Base-by-base conservation (phyloP, 53 echinoderm and acorn worm genomes). In the Hippasteria phrygiana region DNA sequence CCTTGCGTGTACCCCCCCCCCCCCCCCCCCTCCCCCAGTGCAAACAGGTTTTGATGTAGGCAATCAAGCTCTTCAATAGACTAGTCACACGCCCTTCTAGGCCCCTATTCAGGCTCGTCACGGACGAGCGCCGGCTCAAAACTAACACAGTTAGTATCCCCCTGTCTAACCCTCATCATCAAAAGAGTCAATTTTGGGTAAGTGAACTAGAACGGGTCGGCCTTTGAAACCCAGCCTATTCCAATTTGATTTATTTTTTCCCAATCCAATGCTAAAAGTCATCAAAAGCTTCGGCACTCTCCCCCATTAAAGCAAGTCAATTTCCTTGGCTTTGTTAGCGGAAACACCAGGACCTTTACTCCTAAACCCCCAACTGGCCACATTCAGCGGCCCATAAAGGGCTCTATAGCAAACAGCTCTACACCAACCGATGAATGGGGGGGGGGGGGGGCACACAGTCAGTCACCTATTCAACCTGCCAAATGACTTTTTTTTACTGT, bases 311-410 rank as follows among this genome's bases (percentile, higher is more conserved):
- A n/a, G 51, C 85, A 46, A 85, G 85, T 42, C 71, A 85, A 85
- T 85, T 85, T 85, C 85, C 71, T n/a, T 47, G 67, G 85, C 85
- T 71, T 85, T 85, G 85, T 85, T 85, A 28, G 36, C 43, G 51
- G n/a, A n/a, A n/a, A 17, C 85, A 55, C 40, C 56, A 39, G 56
- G 24, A n/a, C 42, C 22, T 67, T 35, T 35, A 22, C 32, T 67
- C 27, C 34, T 22, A 35, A 70, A 33, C 20, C 37, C 38, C 11
- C 20, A 28, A 35, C 48, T 35, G 28, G 69, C 20, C 66, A 29
- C 85, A 81, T 41, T 81, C 64, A 37, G 35, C 4, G 18, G 16
- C 69, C 82, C 48, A 24, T 43, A 48, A 69, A 81, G 43, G 50
- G 46, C 43, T 9, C 38, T 34, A 36, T 29, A 18, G 28, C 16